Conservation (phyloP, 2,888 invertebrate species). For the Hypselothyrea guttata region DNA sequence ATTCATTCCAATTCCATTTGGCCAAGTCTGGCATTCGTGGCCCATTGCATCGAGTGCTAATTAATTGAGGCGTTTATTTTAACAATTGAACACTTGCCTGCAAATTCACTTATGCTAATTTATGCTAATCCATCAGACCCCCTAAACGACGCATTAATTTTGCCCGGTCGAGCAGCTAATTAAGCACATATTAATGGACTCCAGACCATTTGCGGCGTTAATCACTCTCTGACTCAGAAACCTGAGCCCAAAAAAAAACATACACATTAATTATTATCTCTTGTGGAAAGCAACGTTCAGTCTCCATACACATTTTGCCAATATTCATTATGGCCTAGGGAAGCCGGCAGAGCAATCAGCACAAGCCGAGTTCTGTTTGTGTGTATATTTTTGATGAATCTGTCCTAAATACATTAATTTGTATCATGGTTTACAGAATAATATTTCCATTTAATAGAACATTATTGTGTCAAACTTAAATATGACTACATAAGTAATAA, state of each 20-base stretch:
- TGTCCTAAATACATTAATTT: too few species aligned
- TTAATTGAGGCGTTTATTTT: constrained; percentile 40
- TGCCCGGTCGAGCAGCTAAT: constrained; percentile 12
- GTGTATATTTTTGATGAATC: too few species aligned
- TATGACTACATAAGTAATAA: too few species aligned
- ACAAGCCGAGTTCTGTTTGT: too few species aligned
- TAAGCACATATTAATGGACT: constrained; percentile 29
- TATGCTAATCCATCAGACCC: constrained; percentile 34
- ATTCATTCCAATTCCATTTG: constrained; percentile 9
- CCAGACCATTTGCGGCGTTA: constrained; percentile 15
- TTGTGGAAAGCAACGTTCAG: too few species aligned
- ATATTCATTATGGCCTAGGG: not conserved
- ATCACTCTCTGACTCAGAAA: constrained; percentile 7
- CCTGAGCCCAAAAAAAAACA: too few species aligned
- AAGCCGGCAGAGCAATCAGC: too few species aligned
- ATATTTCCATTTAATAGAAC: too few species aligned
- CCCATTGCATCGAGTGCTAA: not conserved
- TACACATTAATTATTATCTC: too few species aligned
- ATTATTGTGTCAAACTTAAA: too few species aligned
- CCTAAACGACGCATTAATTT: not conserved
- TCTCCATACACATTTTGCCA: too few species aligned
- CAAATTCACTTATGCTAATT: constrained; percentile 37
- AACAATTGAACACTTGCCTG: constrained; percentile 23
- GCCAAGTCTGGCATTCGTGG: constrained; percentile 11
- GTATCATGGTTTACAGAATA: too few species aligned